A percentile compares a stretch with the other conserved stretches of the same genome.
Conservation (phyloP, 2,888 invertebrate genomes). For the Oligia strigilis region DNA sequence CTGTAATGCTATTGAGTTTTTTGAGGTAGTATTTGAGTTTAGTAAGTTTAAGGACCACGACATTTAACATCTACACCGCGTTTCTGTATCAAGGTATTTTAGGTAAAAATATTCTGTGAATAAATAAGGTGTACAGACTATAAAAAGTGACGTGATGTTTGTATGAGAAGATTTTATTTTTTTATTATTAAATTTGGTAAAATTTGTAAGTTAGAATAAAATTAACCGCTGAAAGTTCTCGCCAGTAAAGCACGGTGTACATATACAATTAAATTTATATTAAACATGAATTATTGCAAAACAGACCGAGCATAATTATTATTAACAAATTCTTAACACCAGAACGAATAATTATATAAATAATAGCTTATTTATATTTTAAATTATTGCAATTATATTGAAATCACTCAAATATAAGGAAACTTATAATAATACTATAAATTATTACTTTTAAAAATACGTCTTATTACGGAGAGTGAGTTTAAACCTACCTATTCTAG, state of each 20-base stretch:
- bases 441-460: slow-evolving; percentile 50
- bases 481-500: slow-evolving; percentile 29
- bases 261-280: slow-evolving; percentile 31
- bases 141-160: slow-evolving; percentile 3
- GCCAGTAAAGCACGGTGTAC: slow-evolving; percentile 23
- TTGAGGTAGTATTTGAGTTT: slow-evolving; percentile 62
- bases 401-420: slow-evolving; percentile 17
- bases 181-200: not conserved
- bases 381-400: slow-evolving; percentile 43
- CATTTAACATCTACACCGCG: slow-evolving; percentile 22
- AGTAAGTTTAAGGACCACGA: slow-evolving; percentile 37
- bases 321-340: slow-evolving; percentile 17
- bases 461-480: not conserved
- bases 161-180: not conserved
- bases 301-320: slow-evolving; percentile 23
- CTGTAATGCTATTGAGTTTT: slow-evolving; percentile 43
- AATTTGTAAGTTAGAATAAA: not conserved
- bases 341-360: too few relatives aligned
- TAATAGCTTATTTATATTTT: slow-evolving; percentile 12
- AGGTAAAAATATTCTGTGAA: not conserved
- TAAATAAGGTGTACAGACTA: not conserved
- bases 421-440: slow-evolving; percentile 22
- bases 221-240: not conserved
- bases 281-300: slow-evolving; percentile 41
- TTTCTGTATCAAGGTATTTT: not conserved